Evolutionary conservation across 2,113 vertebrate genomes (phyloP).

Genomic region (Leucopsar rothschildi): DNA sequence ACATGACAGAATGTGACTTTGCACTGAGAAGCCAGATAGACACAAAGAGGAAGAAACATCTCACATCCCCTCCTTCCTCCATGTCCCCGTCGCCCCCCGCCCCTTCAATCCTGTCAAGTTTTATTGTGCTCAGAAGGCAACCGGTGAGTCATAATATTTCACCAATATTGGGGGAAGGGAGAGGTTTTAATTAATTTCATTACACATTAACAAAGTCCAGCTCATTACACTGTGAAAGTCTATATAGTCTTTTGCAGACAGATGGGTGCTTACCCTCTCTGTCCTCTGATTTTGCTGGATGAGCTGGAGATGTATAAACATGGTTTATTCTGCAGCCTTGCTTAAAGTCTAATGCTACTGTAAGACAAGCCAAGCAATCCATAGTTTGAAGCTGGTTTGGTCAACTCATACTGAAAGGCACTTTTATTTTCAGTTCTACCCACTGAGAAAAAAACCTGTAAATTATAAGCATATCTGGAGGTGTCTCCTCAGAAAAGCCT

Average conservation of each 20-base stretch:
- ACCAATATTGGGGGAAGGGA: constrained; percentile 2
- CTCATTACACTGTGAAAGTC: background rate
- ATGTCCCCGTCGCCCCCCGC: background rate
- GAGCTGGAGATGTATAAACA: background rate
- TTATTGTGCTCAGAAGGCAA: constrained; percentile 30
- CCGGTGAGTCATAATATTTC: constrained; percentile 20
- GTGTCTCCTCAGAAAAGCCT: background rate
- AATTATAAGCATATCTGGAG: background rate
- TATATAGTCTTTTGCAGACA: background rate
- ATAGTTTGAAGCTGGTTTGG: background rate
- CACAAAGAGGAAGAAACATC: background rate
- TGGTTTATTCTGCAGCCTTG: background rate
- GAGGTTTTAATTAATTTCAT: constrained; percentile 45
- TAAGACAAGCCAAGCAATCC: background rate
- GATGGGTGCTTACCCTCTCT: constrained; percentile 17
- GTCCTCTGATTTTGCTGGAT: constrained; percentile 1
- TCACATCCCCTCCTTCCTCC: background rate
- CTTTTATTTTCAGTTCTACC: background rate
- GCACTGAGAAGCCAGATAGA: constrained; percentile 1
- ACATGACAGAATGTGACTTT: constrained; percentile 30
- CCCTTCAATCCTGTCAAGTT: background rate
- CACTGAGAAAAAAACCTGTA: background rate
- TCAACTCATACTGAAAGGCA: background rate
- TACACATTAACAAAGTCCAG: background rate
- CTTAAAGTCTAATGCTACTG: background rate